Evolutionary conservation across 2,888 invertebrate species (phyloP).

Genomic region (Idaea biselata): DNA sequence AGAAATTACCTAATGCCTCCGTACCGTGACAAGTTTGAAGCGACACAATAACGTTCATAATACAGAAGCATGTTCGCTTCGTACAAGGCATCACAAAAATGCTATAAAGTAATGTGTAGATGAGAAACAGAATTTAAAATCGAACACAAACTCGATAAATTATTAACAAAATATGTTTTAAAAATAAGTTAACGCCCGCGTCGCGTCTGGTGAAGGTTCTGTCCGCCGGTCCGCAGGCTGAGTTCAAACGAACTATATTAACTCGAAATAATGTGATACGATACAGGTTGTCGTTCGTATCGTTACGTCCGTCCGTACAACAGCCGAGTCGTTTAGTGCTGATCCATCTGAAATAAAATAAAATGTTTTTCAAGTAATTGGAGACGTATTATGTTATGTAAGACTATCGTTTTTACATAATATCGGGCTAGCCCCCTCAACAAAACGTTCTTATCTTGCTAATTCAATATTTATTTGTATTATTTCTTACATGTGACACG

Average conservation of each 20-base stretch:
- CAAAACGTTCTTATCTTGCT: too few relatives aligned
- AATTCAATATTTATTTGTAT: too few relatives aligned
- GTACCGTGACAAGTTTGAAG: constrained; percentile 22
- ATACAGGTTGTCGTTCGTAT: constrained; percentile 49
- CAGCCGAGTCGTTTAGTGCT: constrained; percentile 59
- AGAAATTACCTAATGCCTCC: not conserved
- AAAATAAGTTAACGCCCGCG: constrained; percentile 47
- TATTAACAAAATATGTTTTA: constrained; percentile 74
- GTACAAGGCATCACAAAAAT: constrained; percentile 69
- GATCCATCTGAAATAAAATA: constrained; percentile 68
- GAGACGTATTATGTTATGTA: too few relatives aligned
- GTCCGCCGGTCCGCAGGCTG: constrained; percentile 17
- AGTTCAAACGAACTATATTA: constrained; percentile 35
- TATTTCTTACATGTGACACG: too few relatives aligned
- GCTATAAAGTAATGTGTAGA: constrained; percentile 64
- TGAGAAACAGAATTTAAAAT: constrained; percentile 60
- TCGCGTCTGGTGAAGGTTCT: constrained; percentile 25
- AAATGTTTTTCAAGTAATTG: too few relatives aligned
- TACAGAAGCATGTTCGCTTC: constrained; percentile 49
- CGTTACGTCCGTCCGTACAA: constrained; percentile 32
- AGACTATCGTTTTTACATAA: too few relatives aligned
- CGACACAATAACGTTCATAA: constrained; percentile 26
- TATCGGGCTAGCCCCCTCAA: too few relatives aligned
- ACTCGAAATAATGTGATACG: constrained; percentile 34
- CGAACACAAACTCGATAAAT: constrained; percentile 68